Evolutionary conservation across 2,888 invertebrate genomes (phyloP), one percentile per base, ranked within the genome.

Genomic region (Lamellibrachia columna): DNA sequence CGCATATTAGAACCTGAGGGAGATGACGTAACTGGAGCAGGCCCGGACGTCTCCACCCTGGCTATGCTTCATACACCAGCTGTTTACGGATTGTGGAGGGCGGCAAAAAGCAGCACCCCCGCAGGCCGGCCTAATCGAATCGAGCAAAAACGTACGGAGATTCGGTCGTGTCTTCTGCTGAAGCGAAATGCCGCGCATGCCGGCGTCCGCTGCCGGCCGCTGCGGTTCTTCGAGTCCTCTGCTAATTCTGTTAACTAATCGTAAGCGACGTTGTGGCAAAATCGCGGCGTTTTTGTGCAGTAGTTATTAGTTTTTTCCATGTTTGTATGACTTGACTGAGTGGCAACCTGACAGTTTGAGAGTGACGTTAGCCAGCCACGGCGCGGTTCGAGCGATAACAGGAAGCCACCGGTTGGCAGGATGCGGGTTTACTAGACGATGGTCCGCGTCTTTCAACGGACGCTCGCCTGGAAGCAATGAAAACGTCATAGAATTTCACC

Each of bases 41-140:
- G 75, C 75, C n/a, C 75, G 22, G 40, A 40, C 75, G 75, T 75
- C 75, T 75, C 15, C 75, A n/a, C 75, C 6, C 75, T 75, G 22
- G 75, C 22, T n/a, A 22, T 11, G 75, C 22, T 11, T 75, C 75
- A 22, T 75, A 75, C 75, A 75, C 75, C 75, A 75, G 75, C 75
- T 75, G 75, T 75, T n/a, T 75, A 22, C 75, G 75, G 75, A 55
- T 22, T 75, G 75, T 22, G n/a, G 75, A 75, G 75, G 75, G 75
- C 75, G 75, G 75, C 75, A 75, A 75, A 75, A 75, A 75, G 75
- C 75, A n/a, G 75, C 75, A 75, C 75, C 75, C 75, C 75, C 75
- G 75, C 75, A 75, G 75, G 75, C 22, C 4, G 15, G 75, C 75
- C 22, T 75, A 75, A 75, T 75, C 75, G 75, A 75, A 75, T 75